Evolutionary conservation across 2,113 vertebrate genomes (phyloP).

Genomic region (Sinocyclocheilus maitianheensis): DNA sequence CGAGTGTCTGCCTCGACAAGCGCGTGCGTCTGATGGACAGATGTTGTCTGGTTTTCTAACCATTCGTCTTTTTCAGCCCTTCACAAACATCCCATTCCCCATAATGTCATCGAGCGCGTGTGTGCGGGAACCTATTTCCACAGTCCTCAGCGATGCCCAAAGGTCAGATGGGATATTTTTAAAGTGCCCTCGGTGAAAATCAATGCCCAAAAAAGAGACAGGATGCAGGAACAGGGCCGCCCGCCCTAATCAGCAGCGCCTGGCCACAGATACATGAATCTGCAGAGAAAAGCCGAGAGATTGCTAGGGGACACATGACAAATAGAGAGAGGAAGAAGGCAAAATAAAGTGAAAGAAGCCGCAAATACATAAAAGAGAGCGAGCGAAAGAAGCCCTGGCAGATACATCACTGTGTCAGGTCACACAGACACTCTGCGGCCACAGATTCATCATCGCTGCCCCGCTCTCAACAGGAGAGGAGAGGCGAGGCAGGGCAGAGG

Average conservation of each 20-base stretch:
- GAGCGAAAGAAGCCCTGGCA: conserved; percentile 59
- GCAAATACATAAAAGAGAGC: conserved; percentile 46
- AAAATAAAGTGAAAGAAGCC: conserved; percentile 37
- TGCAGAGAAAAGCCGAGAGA: conserved; percentile 21
- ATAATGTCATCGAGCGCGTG: conserved; percentile 16
- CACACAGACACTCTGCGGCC: conserved; percentile 77
- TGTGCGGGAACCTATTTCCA: conserved; percentile 61
- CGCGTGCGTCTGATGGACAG: background rate
- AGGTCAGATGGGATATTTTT: conserved; percentile 79
- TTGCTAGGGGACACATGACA: conserved; percentile 56
- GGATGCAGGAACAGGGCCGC: conserved; percentile 46
- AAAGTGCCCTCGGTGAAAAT: conserved; percentile 79
- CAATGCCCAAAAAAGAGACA: conserved; percentile 73
- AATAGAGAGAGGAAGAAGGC: conserved; percentile 48
- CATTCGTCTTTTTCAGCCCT: conserved; percentile 49
- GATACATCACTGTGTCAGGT: conserved; percentile 80
- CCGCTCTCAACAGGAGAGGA: conserved; percentile 70
- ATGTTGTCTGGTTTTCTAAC: conserved; percentile 29
- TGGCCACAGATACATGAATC: conserved; percentile 53
- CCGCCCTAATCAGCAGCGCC: conserved; percentile 56
- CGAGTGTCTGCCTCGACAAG: background rate
- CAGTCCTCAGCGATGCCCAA: conserved; percentile 72
- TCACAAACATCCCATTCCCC: conserved; percentile 47
- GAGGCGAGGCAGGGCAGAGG: conserved; percentile 40
- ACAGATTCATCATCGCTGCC: conserved; percentile 79